phyloP scores from a whole-genome alignment of 2,113 vertebrate genomes.

The Saimiri boliviensis region DNA sequence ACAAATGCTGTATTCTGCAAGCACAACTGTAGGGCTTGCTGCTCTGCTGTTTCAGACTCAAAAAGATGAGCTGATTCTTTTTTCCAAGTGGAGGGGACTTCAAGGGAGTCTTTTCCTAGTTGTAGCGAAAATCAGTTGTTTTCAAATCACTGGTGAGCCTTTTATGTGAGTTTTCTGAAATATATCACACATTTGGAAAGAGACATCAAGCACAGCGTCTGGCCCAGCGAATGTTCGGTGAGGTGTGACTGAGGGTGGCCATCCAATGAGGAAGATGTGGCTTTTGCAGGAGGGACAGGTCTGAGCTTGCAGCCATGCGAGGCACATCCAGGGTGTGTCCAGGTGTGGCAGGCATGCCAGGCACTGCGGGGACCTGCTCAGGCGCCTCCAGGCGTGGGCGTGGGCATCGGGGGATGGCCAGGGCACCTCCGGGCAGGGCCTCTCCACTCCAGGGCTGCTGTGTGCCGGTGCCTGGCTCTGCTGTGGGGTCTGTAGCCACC shows the following conservation, averaged over 20 bases:
- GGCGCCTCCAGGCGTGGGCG: too few relatives aligned
- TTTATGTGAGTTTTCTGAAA: neutral
- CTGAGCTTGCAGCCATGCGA: too few relatives aligned
- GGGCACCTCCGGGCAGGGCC: too few relatives aligned
- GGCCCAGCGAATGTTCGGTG: fast-evolving
- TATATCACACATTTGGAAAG: fast-evolving
- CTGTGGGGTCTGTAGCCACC: neutral
- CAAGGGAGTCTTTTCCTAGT: too few relatives aligned
- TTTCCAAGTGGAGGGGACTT: neutral
- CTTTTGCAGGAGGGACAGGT: too few relatives aligned
- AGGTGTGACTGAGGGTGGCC: neutral
- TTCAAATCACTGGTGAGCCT: neutral
- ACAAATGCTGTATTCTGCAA: fast-evolving
- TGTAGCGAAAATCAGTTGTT: neutral
- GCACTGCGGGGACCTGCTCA: too few relatives aligned
- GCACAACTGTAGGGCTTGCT: fast-evolving
- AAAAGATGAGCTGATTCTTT: neutral
- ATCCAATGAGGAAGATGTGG: too few relatives aligned
- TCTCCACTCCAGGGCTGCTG: neutral
- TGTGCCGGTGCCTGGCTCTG: neutral
- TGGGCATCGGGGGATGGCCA: too few relatives aligned
- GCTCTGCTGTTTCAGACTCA: neutral
- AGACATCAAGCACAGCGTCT: fast-evolving
- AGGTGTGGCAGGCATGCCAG: neutral
- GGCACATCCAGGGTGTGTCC: neutral